Conservation (phyloP, 1,140 invertebrate genomes). For the Drosophila burlai region DNA sequence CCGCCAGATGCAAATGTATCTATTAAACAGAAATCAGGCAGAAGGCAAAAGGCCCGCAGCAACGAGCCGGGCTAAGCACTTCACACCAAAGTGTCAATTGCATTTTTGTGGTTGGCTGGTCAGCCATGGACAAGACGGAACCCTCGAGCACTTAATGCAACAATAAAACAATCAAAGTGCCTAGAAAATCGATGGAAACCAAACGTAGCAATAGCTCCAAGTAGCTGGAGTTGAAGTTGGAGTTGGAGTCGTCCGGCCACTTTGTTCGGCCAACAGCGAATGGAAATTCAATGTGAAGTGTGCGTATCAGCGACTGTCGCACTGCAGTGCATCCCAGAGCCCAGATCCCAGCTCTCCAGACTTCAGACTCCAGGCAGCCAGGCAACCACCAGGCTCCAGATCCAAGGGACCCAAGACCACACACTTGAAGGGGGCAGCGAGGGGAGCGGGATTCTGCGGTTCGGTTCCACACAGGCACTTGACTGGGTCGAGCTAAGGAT, state of each 20-base stretch:
- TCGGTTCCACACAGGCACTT: conserved; percentile 45
- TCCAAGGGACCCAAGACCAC: conserved; percentile 56
- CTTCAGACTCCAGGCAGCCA: neutral
- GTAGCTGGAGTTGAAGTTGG: conserved; percentile 13
- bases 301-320: conserved; percentile 82
- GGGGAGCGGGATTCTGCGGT: conserved; percentile 20
- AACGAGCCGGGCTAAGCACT: conserved; percentile 74
- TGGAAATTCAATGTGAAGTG: conserved; percentile 83
- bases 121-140: conserved; percentile 31
- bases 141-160: conserved; percentile 74
- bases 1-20: conserved; percentile 78
- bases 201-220: conserved; percentile 56
- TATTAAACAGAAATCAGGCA: conserved; percentile 81
- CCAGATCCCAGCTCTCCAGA: conserved; percentile 19
- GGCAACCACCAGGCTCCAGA: conserved; percentile 5
- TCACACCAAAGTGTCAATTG: conserved; percentile 83
- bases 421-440: conserved; percentile 60
- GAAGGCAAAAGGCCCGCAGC: conserved; percentile 54
- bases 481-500: conserved; percentile 57
- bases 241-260: conserved; percentile 23
- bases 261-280: conserved; percentile 62
- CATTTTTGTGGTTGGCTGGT: conserved; percentile 79
- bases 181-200: conserved; percentile 82
- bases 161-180: conserved; percentile 83
- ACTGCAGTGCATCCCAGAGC: conserved; percentile 69